Conservation (phyloP, 2,797 vertebrate species). For the Thamnophis elegans region DNA sequence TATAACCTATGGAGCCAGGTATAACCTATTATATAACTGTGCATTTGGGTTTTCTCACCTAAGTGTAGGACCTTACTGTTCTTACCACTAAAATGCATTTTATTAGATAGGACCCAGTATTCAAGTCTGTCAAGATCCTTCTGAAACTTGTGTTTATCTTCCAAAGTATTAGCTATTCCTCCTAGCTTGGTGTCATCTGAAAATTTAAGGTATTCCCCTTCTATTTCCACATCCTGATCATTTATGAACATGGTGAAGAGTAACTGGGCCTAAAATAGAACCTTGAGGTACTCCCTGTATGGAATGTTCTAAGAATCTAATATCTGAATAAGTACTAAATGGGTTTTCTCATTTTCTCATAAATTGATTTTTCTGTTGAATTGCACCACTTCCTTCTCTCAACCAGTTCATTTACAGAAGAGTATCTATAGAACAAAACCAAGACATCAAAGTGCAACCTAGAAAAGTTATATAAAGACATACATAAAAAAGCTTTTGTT, state of each 20-base stretch:
- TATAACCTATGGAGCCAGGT: background rate
- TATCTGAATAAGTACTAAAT: background rate
- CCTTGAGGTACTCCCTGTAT: background rate
- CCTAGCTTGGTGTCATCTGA: background rate
- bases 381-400: background rate
- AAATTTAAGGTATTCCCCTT: background rate
- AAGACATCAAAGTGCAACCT: background rate
- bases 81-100: background rate
- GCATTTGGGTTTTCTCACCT: background rate
- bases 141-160: background rate
- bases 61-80: background rate
- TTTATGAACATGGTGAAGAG: background rate
- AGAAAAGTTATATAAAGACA: background rate
- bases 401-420: background rate
- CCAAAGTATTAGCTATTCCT: background rate
- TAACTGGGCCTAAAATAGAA: background rate
- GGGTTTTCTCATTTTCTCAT: background rate
- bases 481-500: background rate
- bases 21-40: background rate
- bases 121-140: background rate
- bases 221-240: background rate
- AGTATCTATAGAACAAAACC: background rate
- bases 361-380: background rate
- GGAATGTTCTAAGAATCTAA: background rate
- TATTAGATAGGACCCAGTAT: background rate